Conservation (phyloP, 2,113 vertebrate species). For the Menura novaehollandiae region DNA sequence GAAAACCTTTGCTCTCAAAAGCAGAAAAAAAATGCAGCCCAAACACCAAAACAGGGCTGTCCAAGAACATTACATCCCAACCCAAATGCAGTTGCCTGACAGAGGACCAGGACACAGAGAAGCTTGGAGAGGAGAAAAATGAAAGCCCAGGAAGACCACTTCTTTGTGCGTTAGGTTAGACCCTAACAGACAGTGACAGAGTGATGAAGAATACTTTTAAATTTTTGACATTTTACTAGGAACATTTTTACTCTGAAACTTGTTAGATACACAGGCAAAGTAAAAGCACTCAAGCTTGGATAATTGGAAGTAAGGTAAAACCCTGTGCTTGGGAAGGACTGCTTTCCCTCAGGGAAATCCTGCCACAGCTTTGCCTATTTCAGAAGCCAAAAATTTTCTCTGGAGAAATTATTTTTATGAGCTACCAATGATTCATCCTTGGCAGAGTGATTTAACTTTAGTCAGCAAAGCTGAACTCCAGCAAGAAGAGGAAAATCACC, state of each 20-base stretch:
- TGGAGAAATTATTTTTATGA: conserved; percentile 8
- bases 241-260: not conserved
- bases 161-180: not conserved
- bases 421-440: not conserved
- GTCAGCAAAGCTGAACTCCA: conserved; percentile 9
- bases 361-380: not conserved
- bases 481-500: not conserved
- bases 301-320: not conserved
- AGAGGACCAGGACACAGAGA: not conserved
- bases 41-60: not conserved
- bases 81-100: not conserved
- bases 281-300: not conserved
- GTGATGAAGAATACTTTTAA: not conserved
- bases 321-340: not conserved
- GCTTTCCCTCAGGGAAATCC: not conserved
- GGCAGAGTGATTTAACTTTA: not conserved
- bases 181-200: not conserved
- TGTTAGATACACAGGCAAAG: not conserved
- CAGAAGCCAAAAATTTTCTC: not conserved
- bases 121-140: not conserved
- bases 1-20: not conserved
- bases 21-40: not conserved
- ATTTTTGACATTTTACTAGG: not conserved
- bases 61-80: not conserved
- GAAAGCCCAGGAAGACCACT: not conserved